Conservation (phyloP, 1,140 invertebrate species). For the Harlomillsia oculata region DNA sequence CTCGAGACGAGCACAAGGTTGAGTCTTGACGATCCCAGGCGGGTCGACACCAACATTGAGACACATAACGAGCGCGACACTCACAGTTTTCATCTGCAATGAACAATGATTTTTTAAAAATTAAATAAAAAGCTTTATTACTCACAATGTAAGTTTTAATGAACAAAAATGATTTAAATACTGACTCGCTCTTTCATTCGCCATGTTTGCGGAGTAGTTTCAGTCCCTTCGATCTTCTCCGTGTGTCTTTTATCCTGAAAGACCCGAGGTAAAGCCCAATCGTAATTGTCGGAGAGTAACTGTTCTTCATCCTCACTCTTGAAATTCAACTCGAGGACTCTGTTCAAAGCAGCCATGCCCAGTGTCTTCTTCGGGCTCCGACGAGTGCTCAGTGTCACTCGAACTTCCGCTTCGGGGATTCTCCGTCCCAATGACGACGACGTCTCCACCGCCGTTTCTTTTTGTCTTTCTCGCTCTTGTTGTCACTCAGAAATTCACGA, state of each 20-base stretch:
- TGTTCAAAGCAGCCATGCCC: constrained; percentile 39
- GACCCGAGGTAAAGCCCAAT: constrained; percentile 26
- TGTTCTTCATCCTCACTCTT: constrained; percentile 32
- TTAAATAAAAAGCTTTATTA: not conserved
- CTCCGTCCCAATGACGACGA: too few species aligned
- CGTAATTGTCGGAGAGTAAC: constrained; percentile 24
- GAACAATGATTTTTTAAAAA: constrained; percentile 9
- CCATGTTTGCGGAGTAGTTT: constrained; percentile 68
- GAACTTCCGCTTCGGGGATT: too few species aligned
- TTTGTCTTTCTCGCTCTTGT: too few species aligned
- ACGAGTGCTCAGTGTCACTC: too few species aligned
- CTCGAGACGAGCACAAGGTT: constrained; percentile 88
- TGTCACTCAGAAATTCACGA: too few species aligned
- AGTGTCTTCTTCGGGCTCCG: too few species aligned
- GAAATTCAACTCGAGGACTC: constrained; percentile 32
- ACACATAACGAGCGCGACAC: constrained; percentile 93
- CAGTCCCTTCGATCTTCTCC: constrained; percentile 63
- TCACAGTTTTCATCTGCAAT: constrained; percentile 94
- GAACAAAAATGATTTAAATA: not conserved
- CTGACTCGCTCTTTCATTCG: constrained; percentile 80
- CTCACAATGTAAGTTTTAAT: not conserved
- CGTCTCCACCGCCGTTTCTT: too few species aligned
- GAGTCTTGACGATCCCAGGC: constrained; percentile 92
- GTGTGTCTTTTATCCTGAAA: constrained; percentile 54
- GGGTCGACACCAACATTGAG: constrained; percentile 98